A percentile compares a stretch with the other conserved stretches of the same genome.
These are phyloP conservation scores for Botrylloides violaceus DNA, from an alignment of 23 tunicate genomes.

Conservation along the genomic window DNA sequence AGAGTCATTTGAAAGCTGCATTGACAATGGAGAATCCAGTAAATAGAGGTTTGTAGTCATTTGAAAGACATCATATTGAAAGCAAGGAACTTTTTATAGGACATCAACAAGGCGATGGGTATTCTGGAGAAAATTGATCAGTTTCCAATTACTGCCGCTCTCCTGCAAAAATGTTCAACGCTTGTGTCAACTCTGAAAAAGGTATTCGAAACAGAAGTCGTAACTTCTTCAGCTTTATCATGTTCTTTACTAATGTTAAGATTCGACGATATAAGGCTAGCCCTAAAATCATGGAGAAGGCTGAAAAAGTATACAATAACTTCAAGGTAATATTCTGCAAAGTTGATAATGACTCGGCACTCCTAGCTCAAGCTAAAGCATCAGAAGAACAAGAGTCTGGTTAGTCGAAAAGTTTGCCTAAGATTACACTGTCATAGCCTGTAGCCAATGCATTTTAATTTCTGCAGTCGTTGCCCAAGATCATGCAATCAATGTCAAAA, in stretches of 20 bases:
- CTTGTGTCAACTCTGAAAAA: constrained; percentile 78
- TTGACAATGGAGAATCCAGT: constrained; percentile 74
- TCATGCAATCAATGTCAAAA: too few relatives aligned
- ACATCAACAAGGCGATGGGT: constrained; percentile 56
- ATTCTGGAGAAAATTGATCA: constrained; percentile 63
- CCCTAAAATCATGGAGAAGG: constrained; percentile 83
- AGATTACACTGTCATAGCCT: too few relatives aligned
- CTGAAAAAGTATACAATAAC: constrained; percentile 71
- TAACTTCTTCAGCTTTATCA: too few relatives aligned
- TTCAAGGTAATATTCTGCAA: constrained; percentile 63
- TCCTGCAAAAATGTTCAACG: constrained; percentile 56
- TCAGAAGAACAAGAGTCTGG: not conserved
- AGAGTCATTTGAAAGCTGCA: constrained; percentile 67
- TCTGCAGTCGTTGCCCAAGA: too few relatives aligned
- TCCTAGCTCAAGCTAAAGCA: constrained; percentile 16
- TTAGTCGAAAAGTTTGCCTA: not conserved
- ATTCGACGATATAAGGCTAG: constrained; percentile 80
- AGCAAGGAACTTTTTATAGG: constrained; percentile 2
- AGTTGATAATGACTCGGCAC: constrained; percentile 63
- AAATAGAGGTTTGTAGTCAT: not conserved
- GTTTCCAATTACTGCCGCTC: constrained; percentile 45
- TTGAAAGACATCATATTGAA: not conserved
- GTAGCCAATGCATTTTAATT: too few relatives aligned
- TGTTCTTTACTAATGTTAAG: constrained; percentile 2
- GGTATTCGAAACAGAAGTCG: constrained; percentile 10